phyloP scores from a whole-genome alignment of 1,140 invertebrate species.

The Aphis craccivora region DNA sequence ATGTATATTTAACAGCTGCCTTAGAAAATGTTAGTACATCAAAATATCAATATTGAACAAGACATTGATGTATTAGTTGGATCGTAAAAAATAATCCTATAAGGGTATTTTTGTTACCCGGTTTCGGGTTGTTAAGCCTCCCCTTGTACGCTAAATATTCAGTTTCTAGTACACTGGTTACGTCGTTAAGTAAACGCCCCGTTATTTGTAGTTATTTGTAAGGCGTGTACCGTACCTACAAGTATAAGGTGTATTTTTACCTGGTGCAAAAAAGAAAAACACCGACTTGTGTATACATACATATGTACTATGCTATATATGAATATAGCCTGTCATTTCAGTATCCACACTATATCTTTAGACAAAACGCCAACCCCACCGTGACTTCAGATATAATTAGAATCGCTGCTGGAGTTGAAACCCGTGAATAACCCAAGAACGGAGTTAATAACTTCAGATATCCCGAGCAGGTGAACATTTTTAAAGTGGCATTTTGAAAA shows the following conservation, averaged over 20 bases:
- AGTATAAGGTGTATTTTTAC: constrained; percentile 46
- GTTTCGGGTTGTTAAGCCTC: not conserved
- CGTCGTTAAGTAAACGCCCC: constrained; percentile 46
- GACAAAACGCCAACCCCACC: constrained; percentile 24
- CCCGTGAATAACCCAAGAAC: constrained; percentile 38
- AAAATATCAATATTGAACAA: constrained; percentile 22
- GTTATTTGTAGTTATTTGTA: constrained; percentile 38
- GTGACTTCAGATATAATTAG: not conserved
- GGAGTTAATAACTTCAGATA: constrained; percentile 16
- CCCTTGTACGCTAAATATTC: constrained; percentile 28
- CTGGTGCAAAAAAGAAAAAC: constrained; percentile 41
- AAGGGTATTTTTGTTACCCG: not conserved
- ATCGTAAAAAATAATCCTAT: not conserved
- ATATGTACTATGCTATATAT: not conserved
- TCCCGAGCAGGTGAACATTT: constrained; percentile 32
- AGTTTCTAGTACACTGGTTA: constrained; percentile 45
- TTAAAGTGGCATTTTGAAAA: constrained; percentile 44
- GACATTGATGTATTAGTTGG: constrained; percentile 38
- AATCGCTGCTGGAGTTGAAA: constrained; percentile 43
- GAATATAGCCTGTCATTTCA: constrained; percentile 44
- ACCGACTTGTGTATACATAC: not conserved
- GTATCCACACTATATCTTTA: not conserved
- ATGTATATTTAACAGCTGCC: constrained; percentile 4
- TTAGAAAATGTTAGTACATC: not conserved
- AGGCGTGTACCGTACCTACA: not conserved